Percentiles rank a stretch among this genome's conserved stretches.
Conservation (phyloP, 2,888 invertebrate genomes). For the Volucella inanis region DNA sequence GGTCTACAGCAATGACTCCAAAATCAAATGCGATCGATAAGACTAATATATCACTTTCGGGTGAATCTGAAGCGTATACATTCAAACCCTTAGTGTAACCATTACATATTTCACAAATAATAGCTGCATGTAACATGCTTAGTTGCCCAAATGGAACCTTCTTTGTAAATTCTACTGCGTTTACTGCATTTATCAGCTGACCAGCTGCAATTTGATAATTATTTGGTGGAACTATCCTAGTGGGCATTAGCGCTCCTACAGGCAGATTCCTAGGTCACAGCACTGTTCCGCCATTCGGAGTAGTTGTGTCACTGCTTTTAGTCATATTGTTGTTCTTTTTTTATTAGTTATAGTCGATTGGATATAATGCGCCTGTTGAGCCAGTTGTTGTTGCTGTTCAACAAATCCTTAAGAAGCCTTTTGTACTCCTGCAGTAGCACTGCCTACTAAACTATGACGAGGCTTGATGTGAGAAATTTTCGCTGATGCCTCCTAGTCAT, state of each 20-base stretch:
- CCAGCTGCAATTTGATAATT: conserved; percentile 82
- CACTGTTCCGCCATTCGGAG: conserved; percentile 77
- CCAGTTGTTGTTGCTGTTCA: conserved; percentile 81
- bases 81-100: no score
- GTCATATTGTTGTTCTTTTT: conserved; percentile 78
- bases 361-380: conserved; percentile 80
- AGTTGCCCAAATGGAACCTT: no score
- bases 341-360: conserved; percentile 79
- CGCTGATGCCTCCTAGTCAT: conserved; percentile 96
- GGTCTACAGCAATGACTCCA: no score
- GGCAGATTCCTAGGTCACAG: conserved; percentile 77
- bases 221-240: conserved; percentile 81
- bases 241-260: conserved; percentile 79
- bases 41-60: no score
- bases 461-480: conserved; percentile 89
- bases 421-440: conserved; percentile 83
- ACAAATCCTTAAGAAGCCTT: conserved; percentile 82
- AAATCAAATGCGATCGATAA: no score
- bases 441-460: conserved; percentile 83
- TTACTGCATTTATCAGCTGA: conserved; percentile 80
- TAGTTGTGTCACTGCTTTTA: conserved; percentile 78
- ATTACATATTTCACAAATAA: no score
- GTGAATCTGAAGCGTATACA: no score
- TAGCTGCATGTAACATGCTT: no score
- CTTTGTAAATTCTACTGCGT: no score